These are phyloP conservation scores for Temnothorax ravouxi DNA, from an alignment of 2,888 invertebrate species.

Conservation along the genomic window DNA sequence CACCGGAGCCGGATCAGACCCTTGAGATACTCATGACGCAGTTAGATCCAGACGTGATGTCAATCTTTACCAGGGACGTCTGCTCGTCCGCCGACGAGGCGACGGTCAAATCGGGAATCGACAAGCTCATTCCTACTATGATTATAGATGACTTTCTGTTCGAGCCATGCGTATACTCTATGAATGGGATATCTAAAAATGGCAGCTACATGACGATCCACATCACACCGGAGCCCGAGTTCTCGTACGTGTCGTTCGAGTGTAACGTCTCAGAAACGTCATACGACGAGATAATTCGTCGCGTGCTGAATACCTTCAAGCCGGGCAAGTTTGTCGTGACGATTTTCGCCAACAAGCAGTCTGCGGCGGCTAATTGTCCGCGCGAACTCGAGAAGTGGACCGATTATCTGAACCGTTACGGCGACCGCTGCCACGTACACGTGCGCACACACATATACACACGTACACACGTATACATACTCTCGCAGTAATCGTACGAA, in stretches of 20 bases:
- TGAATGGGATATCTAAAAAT: constrained; percentile 98
- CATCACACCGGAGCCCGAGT: constrained; percentile 98
- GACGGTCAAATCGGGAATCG: constrained; percentile 98
- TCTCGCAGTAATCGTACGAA: constrained; percentile 69
- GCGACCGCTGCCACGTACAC: constrained; percentile 87
- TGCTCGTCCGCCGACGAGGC: constrained; percentile 94
- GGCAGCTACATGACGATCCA: constrained; percentile 99
- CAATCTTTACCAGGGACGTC: constrained; percentile 94
- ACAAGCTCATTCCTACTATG: constrained; percentile 97
- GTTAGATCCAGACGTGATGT: constrained; percentile 96
- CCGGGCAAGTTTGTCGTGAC: constrained; percentile 98
- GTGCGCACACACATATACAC: neutral
- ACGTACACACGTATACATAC: constrained; percentile 26
- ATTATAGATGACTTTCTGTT: constrained; percentile 98
- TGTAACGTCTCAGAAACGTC: constrained; percentile 93
- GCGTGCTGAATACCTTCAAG: constrained; percentile 95
- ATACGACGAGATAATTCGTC: constrained; percentile 94
- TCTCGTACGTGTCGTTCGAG: constrained; percentile 97
- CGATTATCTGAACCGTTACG: constrained; percentile 88
- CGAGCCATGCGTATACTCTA: constrained; percentile 99
- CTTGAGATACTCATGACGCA: constrained; percentile 99
- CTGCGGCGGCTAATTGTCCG: constrained; percentile 91
- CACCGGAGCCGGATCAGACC: constrained; percentile 96
- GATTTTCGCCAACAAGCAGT: constrained; percentile 97
- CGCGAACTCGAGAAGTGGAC: constrained; percentile 89